Base-by-base conservation (phyloP, 2,113 vertebrate species). In the Tachysurus vachellii region DNA sequence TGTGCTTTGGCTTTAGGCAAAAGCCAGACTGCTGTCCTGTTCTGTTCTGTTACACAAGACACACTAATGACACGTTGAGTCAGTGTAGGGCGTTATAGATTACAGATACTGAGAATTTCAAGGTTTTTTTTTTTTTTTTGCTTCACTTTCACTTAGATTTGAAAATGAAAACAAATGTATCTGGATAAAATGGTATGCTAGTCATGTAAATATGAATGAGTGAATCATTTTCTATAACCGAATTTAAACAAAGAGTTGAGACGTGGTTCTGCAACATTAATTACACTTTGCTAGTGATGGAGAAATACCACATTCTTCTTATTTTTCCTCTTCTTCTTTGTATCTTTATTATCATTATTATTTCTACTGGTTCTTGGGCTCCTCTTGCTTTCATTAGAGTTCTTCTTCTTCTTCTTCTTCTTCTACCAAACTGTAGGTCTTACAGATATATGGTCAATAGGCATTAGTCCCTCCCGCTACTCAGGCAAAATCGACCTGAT, bases 1-100 rank as follows among this genome's bases (percentile, higher is more conserved):
- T 80, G 82, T 83, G 62, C 44, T 83, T 66, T 57, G 66, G 31
- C 53, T 57, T 73, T 36, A 73, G 68, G 83, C 53, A 73, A 57
- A 80, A 80, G 53, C 79, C 54, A 59, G 79, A 12, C 54, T 80
- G 79, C 3, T 36, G 12, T 31, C n/a, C 66, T 57, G 66, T 84
- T 56, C 66, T 57, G 66, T 84, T 56, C 47, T 71, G 19, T 56
- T 71, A 71, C n/a, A 44, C 66, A 23, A 42, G 66, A 53, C 17
- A 31, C 12, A 11, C 50, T 83, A 71, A 71, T 83, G 64, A 50
- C 5, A 31, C 36, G 13, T 14, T 31, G 44, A 83, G 31, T 42
- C 47, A 68, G 21, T 71, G 59, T 61, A 47, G 31, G 53, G 68
- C n/a, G 8, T 80, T 31, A 31, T 31, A 80, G 1, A 80, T 80